Conservation (phyloP, 2,113 vertebrate species). For the rabbit (Oryctolagus cuniculus) region DNA sequence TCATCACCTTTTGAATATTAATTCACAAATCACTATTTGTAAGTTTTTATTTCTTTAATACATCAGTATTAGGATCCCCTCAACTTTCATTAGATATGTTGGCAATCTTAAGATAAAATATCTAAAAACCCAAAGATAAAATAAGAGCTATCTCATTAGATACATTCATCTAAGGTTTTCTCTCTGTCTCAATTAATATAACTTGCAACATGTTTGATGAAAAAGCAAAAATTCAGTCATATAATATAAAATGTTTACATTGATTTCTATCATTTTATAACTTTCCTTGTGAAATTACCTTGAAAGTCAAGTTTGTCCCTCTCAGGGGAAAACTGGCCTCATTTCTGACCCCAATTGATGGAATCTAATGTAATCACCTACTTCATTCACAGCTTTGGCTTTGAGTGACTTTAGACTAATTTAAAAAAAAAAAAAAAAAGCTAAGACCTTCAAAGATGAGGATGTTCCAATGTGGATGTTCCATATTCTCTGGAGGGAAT, state of each 20-base stretch:
- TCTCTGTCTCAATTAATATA: neutral
- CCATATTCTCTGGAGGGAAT: constrained; percentile 53
- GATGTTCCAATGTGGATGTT: constrained; percentile 46
- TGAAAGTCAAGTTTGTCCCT: neutral
- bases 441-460: constrained; percentile 59
- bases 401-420: constrained; percentile 6
- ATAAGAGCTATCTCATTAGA: neutral
- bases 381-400: constrained; percentile 35
- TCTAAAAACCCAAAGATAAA: neutral
- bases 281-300: constrained; percentile 41
- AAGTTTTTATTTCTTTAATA: neutral
- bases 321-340: constrained; percentile 42
- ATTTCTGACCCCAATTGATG: constrained; percentile 67
- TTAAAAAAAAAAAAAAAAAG: constrained; percentile 48
- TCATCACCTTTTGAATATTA: neutral
- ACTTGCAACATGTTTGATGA: neutral
- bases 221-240: neutral
- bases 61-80: neutral
- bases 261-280: neutral
- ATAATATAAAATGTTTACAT: neutral
- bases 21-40: neutral
- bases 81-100: neutral
- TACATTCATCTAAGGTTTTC: neutral
- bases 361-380: constrained; percentile 25
- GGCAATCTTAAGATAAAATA: neutral